Conservation (phyloP, 2,888 invertebrate genomes). For the Mimas tiliae region DNA sequence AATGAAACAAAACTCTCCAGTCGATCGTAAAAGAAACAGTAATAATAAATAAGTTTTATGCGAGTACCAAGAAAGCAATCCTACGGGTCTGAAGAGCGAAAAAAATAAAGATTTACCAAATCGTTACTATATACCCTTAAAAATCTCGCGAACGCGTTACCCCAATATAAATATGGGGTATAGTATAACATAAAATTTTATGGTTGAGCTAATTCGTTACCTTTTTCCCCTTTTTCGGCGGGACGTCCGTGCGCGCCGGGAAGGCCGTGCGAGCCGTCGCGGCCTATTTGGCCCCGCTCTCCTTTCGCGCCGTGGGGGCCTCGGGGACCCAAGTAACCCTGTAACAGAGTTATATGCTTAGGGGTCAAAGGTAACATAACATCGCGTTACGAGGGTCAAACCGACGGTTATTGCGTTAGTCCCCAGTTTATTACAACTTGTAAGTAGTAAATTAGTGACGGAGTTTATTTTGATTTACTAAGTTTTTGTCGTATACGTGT, state of each 20-base stretch:
- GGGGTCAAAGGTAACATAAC: conserved; percentile 71
- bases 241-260: conserved; percentile 84
- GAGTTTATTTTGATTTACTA: conserved; percentile 62
- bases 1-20: conserved; percentile 55
- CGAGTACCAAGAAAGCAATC: conserved; percentile 58
- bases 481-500: conserved; percentile 35
- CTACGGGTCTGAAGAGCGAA: conserved; percentile 60
- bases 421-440: conserved; percentile 68
- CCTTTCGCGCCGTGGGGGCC: conserved; percentile 88
- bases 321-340: conserved; percentile 80
- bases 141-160: conserved; percentile 75
- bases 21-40: conserved; percentile 64
- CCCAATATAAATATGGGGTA: conserved; percentile 77
- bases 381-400: conserved; percentile 75
- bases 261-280: conserved; percentile 88
- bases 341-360: conserved; percentile 70
- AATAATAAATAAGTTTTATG: conserved; percentile 69
- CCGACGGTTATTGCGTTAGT: conserved; percentile 72
- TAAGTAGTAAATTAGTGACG: conserved; percentile 63
- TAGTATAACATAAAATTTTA: conserved; percentile 82
- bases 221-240: conserved; percentile 91
- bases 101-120: conserved; percentile 80
- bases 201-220: conserved; percentile 82
- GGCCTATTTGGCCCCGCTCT: conserved; percentile 87
- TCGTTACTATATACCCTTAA: conserved; percentile 75